Conservation (phyloP, 1,140 invertebrate genomes). For the Aphidius ervi region DNA sequence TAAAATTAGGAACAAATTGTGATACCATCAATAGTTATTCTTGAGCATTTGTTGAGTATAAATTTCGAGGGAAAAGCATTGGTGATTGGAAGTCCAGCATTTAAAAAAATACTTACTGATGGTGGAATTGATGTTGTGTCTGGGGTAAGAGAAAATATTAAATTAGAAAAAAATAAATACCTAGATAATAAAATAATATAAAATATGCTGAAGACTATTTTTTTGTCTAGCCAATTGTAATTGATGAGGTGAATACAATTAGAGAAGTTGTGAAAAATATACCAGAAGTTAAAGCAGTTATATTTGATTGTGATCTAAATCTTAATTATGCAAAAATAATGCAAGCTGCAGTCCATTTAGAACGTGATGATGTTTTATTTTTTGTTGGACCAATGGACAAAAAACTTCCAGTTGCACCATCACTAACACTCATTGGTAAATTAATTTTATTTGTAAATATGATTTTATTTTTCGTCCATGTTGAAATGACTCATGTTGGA, state of each 20-base stretch:
- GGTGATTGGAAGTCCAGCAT: constrained; percentile 36
- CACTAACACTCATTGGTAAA: constrained; percentile 11
- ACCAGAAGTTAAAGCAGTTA: constrained; percentile 35
- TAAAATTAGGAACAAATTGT: constrained; percentile 39
- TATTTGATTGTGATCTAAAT: constrained; percentile 34
- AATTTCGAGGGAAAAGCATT: constrained; percentile 49
- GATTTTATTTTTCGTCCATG: too few species aligned
- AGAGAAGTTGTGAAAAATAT: constrained; percentile 17
- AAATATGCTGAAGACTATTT: neutral
- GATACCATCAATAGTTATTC: constrained; percentile 43
- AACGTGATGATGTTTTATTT: constrained; percentile 30
- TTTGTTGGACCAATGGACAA: constrained; percentile 30
- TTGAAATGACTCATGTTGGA: too few species aligned
- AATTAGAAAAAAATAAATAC: constrained; percentile 13
- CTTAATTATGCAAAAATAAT: constrained; percentile 35
- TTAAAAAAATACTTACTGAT: constrained; percentile 26
- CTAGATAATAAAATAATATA: constrained; percentile 5
- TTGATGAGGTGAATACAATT: constrained; percentile 9
- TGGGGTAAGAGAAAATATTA: constrained; percentile 31
- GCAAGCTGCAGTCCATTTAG: constrained; percentile 25
- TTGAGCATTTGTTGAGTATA: constrained; percentile 47
- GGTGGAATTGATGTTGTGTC: constrained; percentile 29
- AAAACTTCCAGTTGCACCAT: constrained; percentile 22
- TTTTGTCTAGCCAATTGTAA: constrained; percentile 24
- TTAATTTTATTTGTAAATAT: neutral